These are phyloP conservation scores for Muscicapa striata DNA, from an alignment of 2,797 vertebrate genomes.

Conservation along the genomic window DNA sequence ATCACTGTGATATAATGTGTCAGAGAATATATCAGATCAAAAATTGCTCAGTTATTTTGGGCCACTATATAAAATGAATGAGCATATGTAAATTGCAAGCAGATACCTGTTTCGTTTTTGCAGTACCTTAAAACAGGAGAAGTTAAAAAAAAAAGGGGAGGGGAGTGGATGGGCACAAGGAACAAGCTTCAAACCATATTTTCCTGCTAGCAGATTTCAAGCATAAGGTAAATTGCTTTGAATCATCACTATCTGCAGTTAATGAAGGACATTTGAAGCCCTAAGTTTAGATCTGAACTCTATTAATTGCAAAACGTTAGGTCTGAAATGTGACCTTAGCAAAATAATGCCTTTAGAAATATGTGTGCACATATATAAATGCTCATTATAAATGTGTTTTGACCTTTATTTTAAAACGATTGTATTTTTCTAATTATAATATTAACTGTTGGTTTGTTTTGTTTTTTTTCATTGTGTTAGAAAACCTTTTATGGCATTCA, in stretches of 20 bases:
- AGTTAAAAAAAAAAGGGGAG: rapidly evolving
- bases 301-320: neutral
- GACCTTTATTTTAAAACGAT: neutral
- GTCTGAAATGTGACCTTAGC: neutral
- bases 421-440: neutral
- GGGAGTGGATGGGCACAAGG: rapidly evolving
- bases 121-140: neutral
- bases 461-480: neutral
- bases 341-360: neutral
- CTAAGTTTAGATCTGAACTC: neutral
- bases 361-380: neutral
- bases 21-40: neutral
- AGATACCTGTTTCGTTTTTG: neutral
- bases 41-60: neutral
- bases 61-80: neutral
- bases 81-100: neutral
- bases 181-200: rapidly evolving
- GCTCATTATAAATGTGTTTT: neutral
- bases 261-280: neutral
- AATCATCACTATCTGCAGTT: neutral
- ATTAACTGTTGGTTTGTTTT: no score
- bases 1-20: neutral
- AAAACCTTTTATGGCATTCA: neutral
- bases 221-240: neutral
- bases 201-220: neutral